Base-by-base conservation (phyloP, 2,888 invertebrate genomes). In the Craniophora ligustri region DNA sequence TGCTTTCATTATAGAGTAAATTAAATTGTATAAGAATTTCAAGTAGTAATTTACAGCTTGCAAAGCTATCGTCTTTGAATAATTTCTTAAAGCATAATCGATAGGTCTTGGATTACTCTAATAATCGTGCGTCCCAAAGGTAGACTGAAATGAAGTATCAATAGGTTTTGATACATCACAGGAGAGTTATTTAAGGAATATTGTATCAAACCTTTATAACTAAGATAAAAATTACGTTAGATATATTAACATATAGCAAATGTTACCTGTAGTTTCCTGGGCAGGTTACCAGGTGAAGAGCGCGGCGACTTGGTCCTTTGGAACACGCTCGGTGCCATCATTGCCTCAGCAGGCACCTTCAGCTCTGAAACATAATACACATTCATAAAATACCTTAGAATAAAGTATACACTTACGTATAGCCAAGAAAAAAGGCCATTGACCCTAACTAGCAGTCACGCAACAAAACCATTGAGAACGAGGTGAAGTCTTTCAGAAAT, bases 311-410 rank as follows among this genome's bases (percentile, higher is more conserved):
- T 94, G 39, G 88, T 88, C 79, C 92, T 89, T 82, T 94, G 93
- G 76, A 93, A 94, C 80, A 94, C 93, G 81, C 94, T 94, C 72
- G 94, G 94, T 82, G 94, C 94, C 94, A 94, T 94, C 94, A 94
- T 94, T 86, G 88, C 94, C 88, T 85, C 92, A 85, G 82, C 78
- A 83, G 82, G 85, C 81, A 82, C 82, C 80, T 86, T 88, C 70
- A 84, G 72, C 60, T 86, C 92, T 93, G 91, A 19, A 92, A 89
- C 67, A 80, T 15, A 48, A 65, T 36, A 63, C 42, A 51, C 26
- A 54, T 11, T 36, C 50, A 54, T 49, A 45, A 58, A 62, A 51
- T 10, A 63, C 26, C 59, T 11, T 32, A n/a, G 19, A 18, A 21
- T 18, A 21, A 15, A 28, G 36, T 10, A 26, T 31, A 11, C 26